A percentile compares a stretch with the other conserved stretches of the same genome.
Evolutionary conservation across 2,888 invertebrate genomes (phyloP).

Genomic region (Synanthedon andrenaeformis): DNA sequence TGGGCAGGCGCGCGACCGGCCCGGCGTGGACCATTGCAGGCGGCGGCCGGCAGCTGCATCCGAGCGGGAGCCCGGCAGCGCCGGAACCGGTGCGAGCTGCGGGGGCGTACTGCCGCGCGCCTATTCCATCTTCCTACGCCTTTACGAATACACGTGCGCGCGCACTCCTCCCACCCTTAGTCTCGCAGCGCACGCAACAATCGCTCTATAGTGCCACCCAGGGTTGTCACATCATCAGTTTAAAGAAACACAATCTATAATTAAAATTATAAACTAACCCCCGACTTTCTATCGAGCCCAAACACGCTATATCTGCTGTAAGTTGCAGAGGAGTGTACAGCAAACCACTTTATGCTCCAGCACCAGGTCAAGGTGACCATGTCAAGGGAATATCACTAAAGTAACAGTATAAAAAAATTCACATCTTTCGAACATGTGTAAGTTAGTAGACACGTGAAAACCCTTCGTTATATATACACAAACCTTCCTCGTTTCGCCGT

Average conservation of each 20-base stretch:
- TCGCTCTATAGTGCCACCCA: slow-evolving; percentile 48
- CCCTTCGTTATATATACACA: too few relatives aligned
- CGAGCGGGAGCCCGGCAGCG: slow-evolving; percentile 62
- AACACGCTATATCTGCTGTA: too few relatives aligned
- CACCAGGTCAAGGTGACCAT: too few relatives aligned
- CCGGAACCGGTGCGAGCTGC: slow-evolving; percentile 60
- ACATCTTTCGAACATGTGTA: too few relatives aligned
- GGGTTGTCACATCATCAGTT: slow-evolving; percentile 33
- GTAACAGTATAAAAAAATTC: too few relatives aligned
- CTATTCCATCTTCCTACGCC: slow-evolving; percentile 12
- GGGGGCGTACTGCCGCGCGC: slow-evolving; percentile 52
- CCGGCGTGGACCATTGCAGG: slow-evolving; percentile 70
- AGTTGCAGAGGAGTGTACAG: too few relatives aligned
- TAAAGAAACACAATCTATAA: slow-evolving; percentile 12
- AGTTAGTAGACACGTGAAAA: too few relatives aligned
- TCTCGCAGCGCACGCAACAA: slow-evolving; percentile 10
- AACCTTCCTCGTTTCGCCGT: too few relatives aligned
- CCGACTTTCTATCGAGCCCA: too few relatives aligned
- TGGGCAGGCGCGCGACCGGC: slow-evolving; percentile 68
- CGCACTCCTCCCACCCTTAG: slow-evolving; percentile 6
- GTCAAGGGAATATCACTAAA: too few relatives aligned
- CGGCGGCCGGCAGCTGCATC: slow-evolving; percentile 69
- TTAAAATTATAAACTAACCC: too few relatives aligned
- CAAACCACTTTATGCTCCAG: too few relatives aligned
- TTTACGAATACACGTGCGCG: slow-evolving; percentile 15